Evolutionary conservation across 30 jellyfish, hydroid and myxozoan species (phyloP).

Genomic region (Pseudorhiza aurosa): DNA sequence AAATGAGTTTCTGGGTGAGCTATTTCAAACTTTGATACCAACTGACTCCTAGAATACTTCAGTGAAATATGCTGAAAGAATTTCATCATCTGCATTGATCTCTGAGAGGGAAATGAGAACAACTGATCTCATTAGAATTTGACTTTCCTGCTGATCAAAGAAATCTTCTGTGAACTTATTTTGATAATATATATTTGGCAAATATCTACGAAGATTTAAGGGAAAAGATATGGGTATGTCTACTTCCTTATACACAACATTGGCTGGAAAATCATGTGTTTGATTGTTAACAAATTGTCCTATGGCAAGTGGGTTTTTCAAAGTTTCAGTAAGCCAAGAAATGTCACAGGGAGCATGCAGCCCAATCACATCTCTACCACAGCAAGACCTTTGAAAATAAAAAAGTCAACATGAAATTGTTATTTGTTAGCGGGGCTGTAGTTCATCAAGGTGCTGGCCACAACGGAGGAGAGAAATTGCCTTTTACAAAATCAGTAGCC

Average conservation of each 20-base stretch:
- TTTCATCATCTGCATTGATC: conserved; percentile 47
- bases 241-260: conserved; percentile 70
- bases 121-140: conserved; percentile 42
- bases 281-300: conserved; percentile 81
- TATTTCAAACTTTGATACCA: background rate
- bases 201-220: conserved; percentile 30
- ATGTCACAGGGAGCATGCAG: conserved; percentile 18
- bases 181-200: conserved; percentile 64
- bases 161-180: conserved; percentile 19
- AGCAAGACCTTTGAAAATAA: conserved; percentile 45
- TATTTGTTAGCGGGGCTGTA: no score
- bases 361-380: conserved; percentile 55
- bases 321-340: conserved; percentile 22
- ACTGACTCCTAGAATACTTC: conserved; percentile 23
- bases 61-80: conserved; percentile 75
- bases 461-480: no score
- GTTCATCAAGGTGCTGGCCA: no score
- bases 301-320: conserved; percentile 65
- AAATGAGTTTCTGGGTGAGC: background rate
- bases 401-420: conserved; percentile 45
- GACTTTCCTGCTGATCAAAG: background rate
- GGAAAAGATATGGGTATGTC: conserved; percentile 69
- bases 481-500: no score
- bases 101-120: conserved; percentile 59
- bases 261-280: conserved; percentile 50